Conservation (phyloP, 2,888 invertebrate species). For the Aquatica leii region DNA sequence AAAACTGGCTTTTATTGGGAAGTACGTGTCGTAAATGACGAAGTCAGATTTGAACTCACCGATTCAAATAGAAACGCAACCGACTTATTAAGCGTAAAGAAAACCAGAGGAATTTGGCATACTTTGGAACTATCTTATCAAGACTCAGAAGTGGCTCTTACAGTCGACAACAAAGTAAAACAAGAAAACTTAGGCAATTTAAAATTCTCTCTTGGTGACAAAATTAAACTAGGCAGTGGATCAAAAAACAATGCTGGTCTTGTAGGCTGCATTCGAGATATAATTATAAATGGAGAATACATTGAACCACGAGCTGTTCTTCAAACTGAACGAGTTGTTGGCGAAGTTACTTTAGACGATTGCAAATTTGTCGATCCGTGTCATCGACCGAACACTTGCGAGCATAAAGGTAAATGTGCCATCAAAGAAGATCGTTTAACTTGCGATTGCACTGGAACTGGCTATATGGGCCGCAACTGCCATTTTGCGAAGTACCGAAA, state of each 20-base stretch:
- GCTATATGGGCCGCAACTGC: conserved; percentile 93
- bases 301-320: conserved; percentile 82
- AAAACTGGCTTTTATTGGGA: conserved; percentile 86
- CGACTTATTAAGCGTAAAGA: conserved; percentile 81
- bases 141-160: conserved; percentile 75
- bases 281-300: conserved; percentile 81
- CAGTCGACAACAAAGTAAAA: conserved; percentile 79
- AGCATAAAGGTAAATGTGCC: conserved; percentile 90
- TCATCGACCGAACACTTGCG: conserved; percentile 88
- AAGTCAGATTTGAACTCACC: conserved; percentile 83
- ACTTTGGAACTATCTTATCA: conserved; percentile 80
- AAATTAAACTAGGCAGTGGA: conserved; percentile 76
- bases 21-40: conserved; percentile 85
- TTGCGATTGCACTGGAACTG: conserved; percentile 90
- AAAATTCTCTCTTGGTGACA: conserved; percentile 59
- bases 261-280: conserved; percentile 91
- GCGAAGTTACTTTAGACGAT: conserved; percentile 89
- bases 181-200: conserved; percentile 62
- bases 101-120: conserved; percentile 83
- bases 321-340: conserved; percentile 83
- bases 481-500: conserved; percentile 92
- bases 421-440: conserved; percentile 87
- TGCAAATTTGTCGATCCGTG: conserved; percentile 91
- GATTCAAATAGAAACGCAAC: conserved; percentile 80
- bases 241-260: conserved; percentile 78